Evolutionary conservation across 2,797 vertebrate species (phyloP).

Genomic region (Tenualosa ilisha): DNA sequence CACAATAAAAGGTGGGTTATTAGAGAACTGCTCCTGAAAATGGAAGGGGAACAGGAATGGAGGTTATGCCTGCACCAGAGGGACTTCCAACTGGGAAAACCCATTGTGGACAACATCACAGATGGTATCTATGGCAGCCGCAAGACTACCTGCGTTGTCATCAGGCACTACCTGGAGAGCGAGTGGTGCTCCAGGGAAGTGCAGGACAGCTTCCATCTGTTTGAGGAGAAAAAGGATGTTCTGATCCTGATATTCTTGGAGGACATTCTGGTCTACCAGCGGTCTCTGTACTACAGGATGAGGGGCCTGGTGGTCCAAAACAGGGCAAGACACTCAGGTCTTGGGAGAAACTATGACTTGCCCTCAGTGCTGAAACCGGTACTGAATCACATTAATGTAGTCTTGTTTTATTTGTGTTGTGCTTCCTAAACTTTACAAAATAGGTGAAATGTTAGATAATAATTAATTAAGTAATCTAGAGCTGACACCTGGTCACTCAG

Average conservation of each 20-base stretch:
- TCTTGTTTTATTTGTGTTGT: no score
- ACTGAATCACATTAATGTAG: no score
- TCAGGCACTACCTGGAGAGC: conserved; percentile 68
- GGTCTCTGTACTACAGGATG: conserved; percentile 73
- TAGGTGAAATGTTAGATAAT: no score
- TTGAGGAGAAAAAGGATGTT: conserved; percentile 75
- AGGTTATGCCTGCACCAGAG: conserved; percentile 53
- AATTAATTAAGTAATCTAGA: no score
- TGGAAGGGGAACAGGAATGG: conserved; percentile 50
- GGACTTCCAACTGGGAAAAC: conserved; percentile 64
- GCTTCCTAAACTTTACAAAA: no score
- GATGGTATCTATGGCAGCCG: conserved; percentile 77
- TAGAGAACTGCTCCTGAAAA: conserved; percentile 47
- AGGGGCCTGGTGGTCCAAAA: conserved; percentile 70
- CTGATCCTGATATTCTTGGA: conserved; percentile 73
- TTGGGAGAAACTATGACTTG: conserved; percentile 72
- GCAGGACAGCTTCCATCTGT: conserved; percentile 76
- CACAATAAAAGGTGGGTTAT: conserved; percentile 62
- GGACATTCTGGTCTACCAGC: conserved; percentile 63
- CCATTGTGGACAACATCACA: conserved; percentile 77
- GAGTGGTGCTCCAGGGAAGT: conserved; percentile 80
- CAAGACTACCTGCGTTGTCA: conserved; percentile 79
- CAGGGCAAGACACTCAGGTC: conserved; percentile 49
- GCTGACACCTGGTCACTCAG: no score
- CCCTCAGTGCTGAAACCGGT: conserved; percentile 44